Conservation (phyloP, 2,113 vertebrate genomes). For the Numida meleagris region DNA sequence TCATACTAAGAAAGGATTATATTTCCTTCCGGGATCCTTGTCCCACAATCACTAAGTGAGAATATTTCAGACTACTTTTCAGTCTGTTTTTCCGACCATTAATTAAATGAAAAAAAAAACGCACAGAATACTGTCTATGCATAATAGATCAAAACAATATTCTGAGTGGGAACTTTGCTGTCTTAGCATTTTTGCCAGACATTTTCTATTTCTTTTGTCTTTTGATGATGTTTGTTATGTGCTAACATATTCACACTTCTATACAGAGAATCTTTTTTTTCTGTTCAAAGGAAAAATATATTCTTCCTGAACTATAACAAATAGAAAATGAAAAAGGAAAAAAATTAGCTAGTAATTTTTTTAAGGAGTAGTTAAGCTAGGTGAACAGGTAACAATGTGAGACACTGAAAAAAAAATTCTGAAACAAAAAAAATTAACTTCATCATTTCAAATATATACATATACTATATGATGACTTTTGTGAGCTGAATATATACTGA, state of each 20-base stretch:
- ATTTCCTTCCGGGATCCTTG: not conserved
- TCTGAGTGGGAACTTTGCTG: not conserved
- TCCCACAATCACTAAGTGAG: not conserved
- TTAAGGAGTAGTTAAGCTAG: not conserved
- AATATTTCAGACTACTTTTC: not conserved
- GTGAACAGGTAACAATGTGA: not conserved
- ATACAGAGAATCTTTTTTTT: not conserved
- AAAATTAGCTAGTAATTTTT: not conserved
- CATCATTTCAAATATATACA: not conserved
- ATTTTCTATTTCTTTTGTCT: slow-evolving; percentile 10
- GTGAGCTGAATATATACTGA: not conserved
- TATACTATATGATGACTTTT: not conserved
- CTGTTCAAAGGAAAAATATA: not conserved
- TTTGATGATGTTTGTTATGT: not conserved
- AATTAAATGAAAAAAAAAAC: not conserved
- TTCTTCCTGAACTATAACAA: not conserved
- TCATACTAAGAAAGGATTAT: not conserved
- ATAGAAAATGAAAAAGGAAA: not conserved
- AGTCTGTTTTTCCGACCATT: not conserved
- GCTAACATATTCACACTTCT: not conserved
- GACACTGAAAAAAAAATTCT: not conserved
- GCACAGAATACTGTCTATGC: not conserved
- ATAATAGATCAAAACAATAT: not conserved
- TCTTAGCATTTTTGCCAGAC: not conserved
- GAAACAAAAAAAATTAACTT: not conserved